A percentile compares a stretch with the other conserved stretches of the same genome.
These are phyloP conservation scores for Drosophila cyrtoloma DNA, from an alignment of 2,888 invertebrate genomes.

Conservation along the genomic window DNA sequence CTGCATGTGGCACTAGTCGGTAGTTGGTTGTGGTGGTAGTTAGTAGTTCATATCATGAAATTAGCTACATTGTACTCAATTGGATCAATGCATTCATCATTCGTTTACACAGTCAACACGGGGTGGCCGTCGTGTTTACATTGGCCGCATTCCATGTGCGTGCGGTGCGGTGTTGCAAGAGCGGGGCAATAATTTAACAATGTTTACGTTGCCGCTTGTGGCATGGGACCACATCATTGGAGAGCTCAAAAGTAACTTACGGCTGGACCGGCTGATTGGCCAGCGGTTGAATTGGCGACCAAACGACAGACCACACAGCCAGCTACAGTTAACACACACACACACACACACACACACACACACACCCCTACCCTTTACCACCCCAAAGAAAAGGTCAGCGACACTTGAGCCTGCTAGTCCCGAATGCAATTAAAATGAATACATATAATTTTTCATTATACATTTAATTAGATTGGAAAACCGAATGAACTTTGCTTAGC, in stretches of 20 bases:
- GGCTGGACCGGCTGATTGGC: slow-evolving; percentile 13
- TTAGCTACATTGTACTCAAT: slow-evolving; percentile 7
- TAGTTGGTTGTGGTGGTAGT: neutral
- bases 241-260: slow-evolving; percentile 38
- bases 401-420: neutral
- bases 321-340: slow-evolving; percentile 15
- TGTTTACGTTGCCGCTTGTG: slow-evolving; percentile 46
- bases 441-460: neutral
- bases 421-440: too few relatives aligned
- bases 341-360: neutral
- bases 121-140: slow-evolving; percentile 48
- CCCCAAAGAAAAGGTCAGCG: neutral
- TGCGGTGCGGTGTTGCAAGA: slow-evolving; percentile 5
- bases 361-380: neutral
- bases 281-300: neutral
- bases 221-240: slow-evolving; percentile 14
- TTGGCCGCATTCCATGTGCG: slow-evolving; percentile 41
- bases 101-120: slow-evolving; percentile 44
- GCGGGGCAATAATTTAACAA: slow-evolving; percentile 27
- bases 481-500: neutral
- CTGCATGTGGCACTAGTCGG: neutral
- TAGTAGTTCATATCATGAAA: slow-evolving; percentile 9
- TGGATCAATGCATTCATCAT: slow-evolving; percentile 38
- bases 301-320: neutral
- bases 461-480: neutral